Percentiles rank a stretch among this genome's conserved stretches.
These are phyloP conservation scores for Drosophila takahashii DNA, from an alignment of 1,140 invertebrate species.

Conservation along the genomic window DNA sequence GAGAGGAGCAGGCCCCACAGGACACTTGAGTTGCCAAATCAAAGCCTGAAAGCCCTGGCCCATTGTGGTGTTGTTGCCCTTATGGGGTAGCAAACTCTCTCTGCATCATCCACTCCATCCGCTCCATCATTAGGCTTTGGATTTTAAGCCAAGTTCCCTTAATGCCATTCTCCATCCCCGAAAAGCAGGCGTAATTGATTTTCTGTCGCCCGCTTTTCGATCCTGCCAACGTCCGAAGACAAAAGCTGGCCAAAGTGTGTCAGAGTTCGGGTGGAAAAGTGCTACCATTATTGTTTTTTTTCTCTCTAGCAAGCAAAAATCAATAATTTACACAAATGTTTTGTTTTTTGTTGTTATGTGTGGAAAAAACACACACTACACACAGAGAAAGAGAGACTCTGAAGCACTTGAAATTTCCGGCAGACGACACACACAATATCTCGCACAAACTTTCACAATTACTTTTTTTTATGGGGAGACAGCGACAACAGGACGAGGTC, in stretches of 20 bases:
- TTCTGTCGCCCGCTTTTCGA: slow-evolving; percentile 53
- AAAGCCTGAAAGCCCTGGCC: slow-evolving; percentile 57
- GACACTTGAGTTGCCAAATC: slow-evolving; percentile 74
- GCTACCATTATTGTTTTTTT: slow-evolving; percentile 34
- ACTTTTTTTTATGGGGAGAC: slow-evolving; percentile 64
- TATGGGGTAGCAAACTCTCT: slow-evolving; percentile 27
- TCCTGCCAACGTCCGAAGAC: slow-evolving; percentile 8
- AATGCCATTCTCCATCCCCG: slow-evolving; percentile 45
- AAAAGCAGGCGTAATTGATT: slow-evolving; percentile 66
- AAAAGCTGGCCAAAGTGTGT: slow-evolving; percentile 55
- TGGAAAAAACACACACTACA: neutral
- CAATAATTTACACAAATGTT: slow-evolving; percentile 79
- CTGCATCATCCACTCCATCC: slow-evolving; percentile 8
- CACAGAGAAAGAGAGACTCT: neutral
- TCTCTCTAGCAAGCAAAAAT: slow-evolving; percentile 63
- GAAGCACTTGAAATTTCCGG: slow-evolving; percentile 77
- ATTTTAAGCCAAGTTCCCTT: slow-evolving; percentile 75
- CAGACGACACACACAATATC: slow-evolving; percentile 27
- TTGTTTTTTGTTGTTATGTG: slow-evolving; percentile 16
- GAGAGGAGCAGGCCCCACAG: slow-evolving; percentile 39
- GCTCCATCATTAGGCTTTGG: slow-evolving; percentile 64
- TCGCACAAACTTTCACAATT: slow-evolving; percentile 47
- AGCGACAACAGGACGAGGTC: slow-evolving; percentile 11
- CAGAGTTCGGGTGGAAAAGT: slow-evolving; percentile 35
- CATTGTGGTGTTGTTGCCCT: slow-evolving; percentile 69